Percentiles rank a stretch among this genome's conserved stretches.
Conservation (phyloP, 2,113 vertebrate species). For the Eonycteris spelaea region DNA sequence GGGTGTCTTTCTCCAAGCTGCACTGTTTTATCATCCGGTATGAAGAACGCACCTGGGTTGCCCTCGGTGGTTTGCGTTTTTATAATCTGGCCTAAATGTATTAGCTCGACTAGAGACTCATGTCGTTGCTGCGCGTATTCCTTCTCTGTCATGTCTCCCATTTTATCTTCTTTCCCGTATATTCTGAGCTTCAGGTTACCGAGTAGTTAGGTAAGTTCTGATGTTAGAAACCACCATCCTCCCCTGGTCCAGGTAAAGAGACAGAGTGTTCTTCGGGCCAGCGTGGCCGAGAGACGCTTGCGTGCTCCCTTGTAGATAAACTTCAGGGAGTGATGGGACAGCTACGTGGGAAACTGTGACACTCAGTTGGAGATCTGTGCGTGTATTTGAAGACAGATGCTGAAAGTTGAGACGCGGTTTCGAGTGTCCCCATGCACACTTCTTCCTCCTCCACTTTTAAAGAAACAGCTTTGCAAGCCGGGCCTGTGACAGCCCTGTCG, state of each 20-base stretch:
- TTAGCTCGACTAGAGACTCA: background rate
- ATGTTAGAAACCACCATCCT: background rate
- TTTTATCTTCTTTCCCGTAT: background rate
- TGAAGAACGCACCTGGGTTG: background rate
- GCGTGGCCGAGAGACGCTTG: background rate
- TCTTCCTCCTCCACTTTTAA: background rate
- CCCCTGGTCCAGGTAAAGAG: background rate
- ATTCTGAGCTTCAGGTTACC: background rate
- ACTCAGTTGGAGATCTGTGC: background rate
- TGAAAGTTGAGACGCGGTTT: background rate
- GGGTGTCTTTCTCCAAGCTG: background rate
- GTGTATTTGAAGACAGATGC: background rate
- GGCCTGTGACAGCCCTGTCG: background rate
- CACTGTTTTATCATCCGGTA: background rate
- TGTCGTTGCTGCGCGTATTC: background rate
- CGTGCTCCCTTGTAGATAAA: background rate
- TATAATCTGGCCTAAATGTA: background rate
- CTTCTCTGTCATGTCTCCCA: background rate
- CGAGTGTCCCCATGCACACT: too few relatives aligned
- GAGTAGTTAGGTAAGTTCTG: background rate
- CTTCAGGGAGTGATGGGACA: background rate
- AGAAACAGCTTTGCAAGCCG: background rate
- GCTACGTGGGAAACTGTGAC: accelerated
- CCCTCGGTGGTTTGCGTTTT: background rate
- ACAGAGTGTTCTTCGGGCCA: background rate